phyloP scores from a whole-genome alignment of 2,888 invertebrate genomes.

The Agonopterix alstromeriana region DNA sequence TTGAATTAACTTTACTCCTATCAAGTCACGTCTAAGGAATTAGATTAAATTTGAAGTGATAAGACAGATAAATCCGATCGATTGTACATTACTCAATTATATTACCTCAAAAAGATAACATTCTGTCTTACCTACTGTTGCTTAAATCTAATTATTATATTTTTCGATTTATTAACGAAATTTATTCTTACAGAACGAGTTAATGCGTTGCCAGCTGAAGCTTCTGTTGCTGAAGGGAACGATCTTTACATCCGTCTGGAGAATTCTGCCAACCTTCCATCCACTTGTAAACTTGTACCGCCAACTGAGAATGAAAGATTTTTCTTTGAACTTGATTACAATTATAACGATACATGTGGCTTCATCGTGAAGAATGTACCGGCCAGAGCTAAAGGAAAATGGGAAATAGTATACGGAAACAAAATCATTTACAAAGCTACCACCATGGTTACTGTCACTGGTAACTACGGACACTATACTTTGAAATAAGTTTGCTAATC shows the following conservation, averaged over 20 bases:
- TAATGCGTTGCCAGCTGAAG: conserved; percentile 24
- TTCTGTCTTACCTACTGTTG: no score
- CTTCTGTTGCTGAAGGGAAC: conserved; percentile 35
- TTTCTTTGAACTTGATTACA: conserved; percentile 20
- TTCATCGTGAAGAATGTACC: conserved; percentile 32
- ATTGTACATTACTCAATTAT: no score
- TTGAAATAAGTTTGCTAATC: no score
- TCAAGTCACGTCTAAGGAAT: conserved; percentile 51
- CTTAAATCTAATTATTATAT: no score
- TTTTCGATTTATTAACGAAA: not conserved
- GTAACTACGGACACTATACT: conserved; percentile 22
- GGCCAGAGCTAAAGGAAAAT: conserved; percentile 30
- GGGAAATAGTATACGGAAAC: conserved; percentile 46
- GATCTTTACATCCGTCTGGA: conserved; percentile 41
- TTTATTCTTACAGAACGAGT: conserved; percentile 36
- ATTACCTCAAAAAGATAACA: no score
- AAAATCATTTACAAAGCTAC: conserved; percentile 32
- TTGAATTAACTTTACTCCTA: conserved; percentile 21
- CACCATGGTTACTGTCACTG: conserved; percentile 33
- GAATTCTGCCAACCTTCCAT: conserved; percentile 22
- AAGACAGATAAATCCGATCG: no score
- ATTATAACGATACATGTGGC: conserved; percentile 32
- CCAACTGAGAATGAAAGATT: conserved; percentile 17
- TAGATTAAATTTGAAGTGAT: conserved; percentile 17
- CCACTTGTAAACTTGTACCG: conserved; percentile 39